These are phyloP conservation scores for Mobula hypostoma DNA, from an alignment of 2,113 vertebrate genomes.

Conservation along the genomic window DNA sequence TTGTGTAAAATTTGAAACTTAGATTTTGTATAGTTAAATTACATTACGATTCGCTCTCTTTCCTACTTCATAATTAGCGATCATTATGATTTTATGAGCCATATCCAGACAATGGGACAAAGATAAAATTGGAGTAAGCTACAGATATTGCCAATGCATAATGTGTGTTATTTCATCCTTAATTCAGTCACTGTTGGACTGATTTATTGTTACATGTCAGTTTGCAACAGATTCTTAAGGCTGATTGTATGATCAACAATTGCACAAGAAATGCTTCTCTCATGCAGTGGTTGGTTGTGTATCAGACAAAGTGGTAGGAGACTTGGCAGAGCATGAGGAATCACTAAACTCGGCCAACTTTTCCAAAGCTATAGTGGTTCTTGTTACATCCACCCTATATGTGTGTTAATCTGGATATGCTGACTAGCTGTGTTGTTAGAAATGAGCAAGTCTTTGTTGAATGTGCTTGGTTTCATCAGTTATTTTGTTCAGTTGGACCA, in stretches of 20 bases:
- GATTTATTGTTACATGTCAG: neutral
- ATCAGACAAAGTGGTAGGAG: too few species aligned
- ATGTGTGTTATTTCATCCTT: neutral
- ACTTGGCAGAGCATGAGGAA: neutral
- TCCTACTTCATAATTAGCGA: neutral
- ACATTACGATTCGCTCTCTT: neutral
- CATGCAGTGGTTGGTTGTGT: neutral
- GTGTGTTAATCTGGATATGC: neutral
- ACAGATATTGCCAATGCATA: neutral
- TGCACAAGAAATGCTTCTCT: neutral
- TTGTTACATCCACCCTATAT: neutral
- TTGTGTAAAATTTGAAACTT: neutral
- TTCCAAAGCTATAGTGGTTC: neutral
- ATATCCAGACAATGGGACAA: neutral
- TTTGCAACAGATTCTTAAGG: neutral
- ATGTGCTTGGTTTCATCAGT: neutral
- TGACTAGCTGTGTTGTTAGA: neutral
- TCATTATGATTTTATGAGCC: neutral
- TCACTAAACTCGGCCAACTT: neutral
- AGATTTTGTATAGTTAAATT: neutral
- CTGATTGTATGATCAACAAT: neutral
- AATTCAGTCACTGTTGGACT: neutral
- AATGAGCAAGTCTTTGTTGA: constrained; percentile 24
- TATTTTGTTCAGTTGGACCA: constrained; percentile 7
- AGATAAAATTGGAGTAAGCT: neutral